Base-by-base conservation (phyloP, 1,140 invertebrate species). In the Adelges cooleyi region DNA sequence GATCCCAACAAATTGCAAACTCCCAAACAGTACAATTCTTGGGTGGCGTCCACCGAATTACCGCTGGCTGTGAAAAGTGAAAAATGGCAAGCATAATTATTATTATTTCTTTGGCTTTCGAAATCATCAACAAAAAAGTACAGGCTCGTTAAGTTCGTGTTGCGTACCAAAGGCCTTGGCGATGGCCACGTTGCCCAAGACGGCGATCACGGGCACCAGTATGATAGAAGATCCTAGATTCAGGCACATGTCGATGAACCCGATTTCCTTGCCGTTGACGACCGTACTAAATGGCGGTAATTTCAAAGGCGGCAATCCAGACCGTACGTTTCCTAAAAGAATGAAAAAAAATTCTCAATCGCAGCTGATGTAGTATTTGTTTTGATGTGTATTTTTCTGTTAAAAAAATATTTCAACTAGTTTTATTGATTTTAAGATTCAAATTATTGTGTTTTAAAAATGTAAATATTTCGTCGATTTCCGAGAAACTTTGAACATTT, bases 1-100 rank as follows among this genome's bases (percentile, higher is more conserved):
- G 90, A 88, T 1, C 93, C 92, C 11, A 92, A 72, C 36, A 96
- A 82, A 73, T 97, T 98, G 67, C 87, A 86, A 22, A 92, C 73
- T 0, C 90, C 90, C 3, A 92, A 77, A 0, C 88, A 89, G n/a
- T 92, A 74, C 22, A 92, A 76, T 74, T 93, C 90, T 72, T 91
- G 86, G 0, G 87, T 89, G 0, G 87, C 86, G 73, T 91, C 89
- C 3, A 92, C 80, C 29, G 84, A 84, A 48, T 84, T 81, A 3
- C 86, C 86, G 68, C 81, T 82, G 0, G 85, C 85, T 85, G 71
- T 23, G 77, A 77, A 44, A 48, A 56, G 68, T 36, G 23, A 51
- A 33, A 40, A 52, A 67, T 51, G n/a, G n/a, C n/a, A n/a, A n/a
- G n/a, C n/a, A n/a, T n/a, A n/a, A n/a, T n/a, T n/a, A n/a, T n/a